phyloP scores from a whole-genome alignment of 1,140 invertebrate genomes.

The Micrasema minimum region DNA sequence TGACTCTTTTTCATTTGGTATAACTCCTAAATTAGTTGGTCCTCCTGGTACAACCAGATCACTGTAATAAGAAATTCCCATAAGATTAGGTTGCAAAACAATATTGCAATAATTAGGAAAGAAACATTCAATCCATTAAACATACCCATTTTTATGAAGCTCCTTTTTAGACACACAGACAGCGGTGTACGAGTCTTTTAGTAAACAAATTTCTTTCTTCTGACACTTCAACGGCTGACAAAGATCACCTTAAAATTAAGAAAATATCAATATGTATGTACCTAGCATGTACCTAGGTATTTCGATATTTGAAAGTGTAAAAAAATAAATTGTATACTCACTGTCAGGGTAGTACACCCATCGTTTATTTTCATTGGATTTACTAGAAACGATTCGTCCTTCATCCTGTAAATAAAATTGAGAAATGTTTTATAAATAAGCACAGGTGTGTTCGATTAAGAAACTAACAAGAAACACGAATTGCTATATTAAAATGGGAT shows the following conservation, averaged over 20 bases:
- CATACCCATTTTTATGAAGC: slow-evolving; percentile 83
- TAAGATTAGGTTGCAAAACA: not conserved
- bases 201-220: slow-evolving; percentile 86
- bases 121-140: slow-evolving; percentile 36
- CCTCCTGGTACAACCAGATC: slow-evolving; percentile 74
- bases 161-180: slow-evolving; percentile 89
- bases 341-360: slow-evolving; percentile 82
- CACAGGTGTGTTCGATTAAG: too few species aligned
- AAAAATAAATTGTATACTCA: slow-evolving; percentile 64
- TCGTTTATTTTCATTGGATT: slow-evolving; percentile 70
- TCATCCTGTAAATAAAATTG: slow-evolving; percentile 45
- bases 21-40: slow-evolving; percentile 32
- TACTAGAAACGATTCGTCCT: slow-evolving; percentile 40
- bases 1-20: slow-evolving; percentile 46
- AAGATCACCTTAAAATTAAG: slow-evolving; percentile 75
- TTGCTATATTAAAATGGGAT: too few species aligned
- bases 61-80: slow-evolving; percentile 59
- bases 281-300: not conserved
- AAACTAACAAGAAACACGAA: too few species aligned
- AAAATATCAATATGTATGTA: not conserved
- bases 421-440: too few species aligned
- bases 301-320: not conserved
- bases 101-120: too few species aligned
- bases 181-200: slow-evolving; percentile 87
- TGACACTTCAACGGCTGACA: slow-evolving; percentile 88